Evolutionary conservation across 2,113 vertebrate genomes (phyloP).

Genomic region (Corythornis madagascariensis): DNA sequence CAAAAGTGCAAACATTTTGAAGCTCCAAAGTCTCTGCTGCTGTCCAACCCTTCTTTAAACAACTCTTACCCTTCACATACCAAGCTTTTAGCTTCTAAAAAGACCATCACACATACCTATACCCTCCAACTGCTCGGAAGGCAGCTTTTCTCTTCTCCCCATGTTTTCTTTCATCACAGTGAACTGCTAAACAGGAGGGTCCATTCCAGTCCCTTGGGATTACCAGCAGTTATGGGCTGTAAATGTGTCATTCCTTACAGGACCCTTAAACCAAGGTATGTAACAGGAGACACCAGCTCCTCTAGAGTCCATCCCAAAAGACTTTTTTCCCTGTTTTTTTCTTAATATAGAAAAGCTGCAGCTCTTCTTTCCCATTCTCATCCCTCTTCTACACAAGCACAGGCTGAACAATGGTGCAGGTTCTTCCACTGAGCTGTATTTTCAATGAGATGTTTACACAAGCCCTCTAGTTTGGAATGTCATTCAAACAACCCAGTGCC

Average conservation of each 20-base stretch:
- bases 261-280: not conserved
- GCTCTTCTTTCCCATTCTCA: not conserved
- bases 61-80: not conserved
- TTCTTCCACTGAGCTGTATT: not conserved
- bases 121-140: not conserved
- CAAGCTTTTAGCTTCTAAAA: not conserved
- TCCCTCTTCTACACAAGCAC: not conserved
- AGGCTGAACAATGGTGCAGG: constrained; percentile 1
- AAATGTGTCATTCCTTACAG: not conserved
- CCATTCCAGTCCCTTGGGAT: not conserved
- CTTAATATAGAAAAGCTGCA: not conserved
- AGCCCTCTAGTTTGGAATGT: constrained; percentile 21
- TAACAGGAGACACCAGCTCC: not conserved
- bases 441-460: constrained; percentile 7
- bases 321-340: not conserved
- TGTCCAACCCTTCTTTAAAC: not conserved
- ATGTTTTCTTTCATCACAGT: not conserved
- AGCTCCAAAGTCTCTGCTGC: not conserved
- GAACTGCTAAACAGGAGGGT: not conserved
- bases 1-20: not conserved
- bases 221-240: not conserved
- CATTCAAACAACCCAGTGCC: not conserved
- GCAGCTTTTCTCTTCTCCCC: not conserved
- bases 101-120: not conserved
- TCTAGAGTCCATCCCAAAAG: not conserved